Base-by-base conservation (phyloP, 2,888 invertebrate genomes). In the Ochlodes sylvanus region DNA sequence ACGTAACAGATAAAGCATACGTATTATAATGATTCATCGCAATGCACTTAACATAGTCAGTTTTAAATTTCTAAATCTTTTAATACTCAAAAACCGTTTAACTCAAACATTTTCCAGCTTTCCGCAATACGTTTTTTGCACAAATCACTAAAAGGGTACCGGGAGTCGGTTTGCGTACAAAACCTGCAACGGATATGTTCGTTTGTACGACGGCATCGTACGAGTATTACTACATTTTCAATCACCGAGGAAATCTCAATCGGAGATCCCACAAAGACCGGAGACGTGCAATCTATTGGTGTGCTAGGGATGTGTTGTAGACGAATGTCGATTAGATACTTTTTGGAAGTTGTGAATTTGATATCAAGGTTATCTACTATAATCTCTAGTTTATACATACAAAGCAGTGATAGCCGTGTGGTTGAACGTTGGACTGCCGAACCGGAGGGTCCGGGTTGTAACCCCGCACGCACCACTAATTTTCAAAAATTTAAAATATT, bases 211-310 rank as follows among this genome's bases (percentile, higher is more conserved):
- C 17, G 60, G 21, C 47, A 19, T 63, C 41, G 54, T 62, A 50
- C 10, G 50, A 12, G 50, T 63, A 66, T 66, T 60, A 61, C 58
- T 73, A 75, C 70, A 74, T 72, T 74, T 73, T 73, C 71, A 73
- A 76, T 70, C 66, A 73, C 71, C 71, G 76, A 75, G 64, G 71
- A 63, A 67, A 61, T 47, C 68, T 71, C 83, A 79, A 72, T 73
- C 70, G 73, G 72, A 71, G 73, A 71, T 81, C 47, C 83, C 82
- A 80, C 21, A 76, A 79, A 77, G 73, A 79, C 74, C 76, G 41
- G 60, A 54, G 66, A 66, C 66, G 27, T 21, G 34, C 54, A 66
- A 61, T 52, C 54, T 66, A 61, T 66, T 17, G 66, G 60, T 38
- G 56, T 63, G 17, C 47, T 57, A 52, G 10, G 6, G 15, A 5